Percentiles rank a stretch among this genome's conserved stretches.
phyloP scores from a whole-genome alignment of 2,113 vertebrate species.

The Myotis lucifugus region DNA sequence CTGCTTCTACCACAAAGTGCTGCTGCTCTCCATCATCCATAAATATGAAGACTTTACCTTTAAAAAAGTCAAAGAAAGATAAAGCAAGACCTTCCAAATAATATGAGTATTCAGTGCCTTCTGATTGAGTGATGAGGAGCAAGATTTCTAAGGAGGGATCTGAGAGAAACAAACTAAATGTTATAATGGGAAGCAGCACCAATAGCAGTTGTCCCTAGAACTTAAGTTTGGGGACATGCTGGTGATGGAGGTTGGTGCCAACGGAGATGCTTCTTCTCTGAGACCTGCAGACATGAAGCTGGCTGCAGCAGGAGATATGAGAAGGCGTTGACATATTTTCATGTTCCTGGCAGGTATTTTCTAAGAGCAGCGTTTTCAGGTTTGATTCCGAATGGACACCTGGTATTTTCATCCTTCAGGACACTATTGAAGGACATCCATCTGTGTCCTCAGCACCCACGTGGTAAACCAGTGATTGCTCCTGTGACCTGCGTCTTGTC shows the following conservation, averaged over 20 bases:
- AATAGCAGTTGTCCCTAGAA: not conserved
- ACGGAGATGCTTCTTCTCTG: not conserved
- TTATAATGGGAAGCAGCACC: fast-evolving
- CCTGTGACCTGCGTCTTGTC: not conserved
- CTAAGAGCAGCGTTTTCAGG: not conserved
- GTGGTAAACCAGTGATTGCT: not conserved
- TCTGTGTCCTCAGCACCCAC: not conserved
- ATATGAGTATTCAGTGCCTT: not conserved
- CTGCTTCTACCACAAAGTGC: not conserved
- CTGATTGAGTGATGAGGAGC: not conserved
- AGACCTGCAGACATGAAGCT: not conserved
- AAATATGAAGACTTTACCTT: not conserved
- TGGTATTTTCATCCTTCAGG: not conserved
- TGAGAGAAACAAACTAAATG: not conserved
- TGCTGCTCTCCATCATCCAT: fast-evolving
- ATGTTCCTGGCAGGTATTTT: not conserved
- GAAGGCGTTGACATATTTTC: not conserved
- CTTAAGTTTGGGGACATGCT: not conserved
- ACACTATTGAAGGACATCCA: fast-evolving
- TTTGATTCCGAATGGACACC: not conserved
- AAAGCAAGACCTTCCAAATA: not conserved
- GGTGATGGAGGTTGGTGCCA: no score
- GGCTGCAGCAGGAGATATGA: not conserved
- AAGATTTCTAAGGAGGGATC: not conserved
- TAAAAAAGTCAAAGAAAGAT: not conserved